Evolutionary conservation across 2,113 vertebrate species (phyloP).

Genomic region (Himantopus leucocephalus): DNA sequence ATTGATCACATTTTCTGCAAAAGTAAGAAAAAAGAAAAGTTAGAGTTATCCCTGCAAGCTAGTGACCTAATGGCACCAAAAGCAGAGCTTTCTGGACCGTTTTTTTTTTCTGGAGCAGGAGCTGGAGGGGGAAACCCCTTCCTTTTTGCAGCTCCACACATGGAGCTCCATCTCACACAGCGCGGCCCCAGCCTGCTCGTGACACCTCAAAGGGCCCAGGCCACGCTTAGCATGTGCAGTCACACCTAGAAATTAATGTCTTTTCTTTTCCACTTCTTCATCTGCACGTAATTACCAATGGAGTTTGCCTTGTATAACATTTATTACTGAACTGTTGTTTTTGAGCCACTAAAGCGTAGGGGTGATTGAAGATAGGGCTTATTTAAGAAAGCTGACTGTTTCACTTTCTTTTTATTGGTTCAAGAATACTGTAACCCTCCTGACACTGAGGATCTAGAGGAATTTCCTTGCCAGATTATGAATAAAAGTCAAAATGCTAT

Average conservation of each 20-base stretch:
- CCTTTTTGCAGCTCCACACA: background rate
- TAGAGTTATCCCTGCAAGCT: background rate
- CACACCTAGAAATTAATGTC: background rate
- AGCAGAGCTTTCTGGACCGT: background rate
- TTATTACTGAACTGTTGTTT: background rate
- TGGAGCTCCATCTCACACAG: background rate
- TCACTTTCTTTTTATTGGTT: background rate
- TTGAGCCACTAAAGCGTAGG: background rate
- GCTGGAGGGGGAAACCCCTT: background rate
- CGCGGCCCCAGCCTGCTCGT: accelerated
- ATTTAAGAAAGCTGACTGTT: background rate
- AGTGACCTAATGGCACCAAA: background rate
- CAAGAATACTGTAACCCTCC: background rate
- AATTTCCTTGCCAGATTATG: background rate
- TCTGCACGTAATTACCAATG: background rate
- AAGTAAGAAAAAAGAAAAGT: background rate
- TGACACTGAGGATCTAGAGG: background rate
- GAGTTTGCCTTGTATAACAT: background rate
- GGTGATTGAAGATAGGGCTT: background rate
- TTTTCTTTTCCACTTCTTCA: background rate
- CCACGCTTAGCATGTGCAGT: background rate
- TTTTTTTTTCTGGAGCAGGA: background rate
- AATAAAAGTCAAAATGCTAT: background rate
- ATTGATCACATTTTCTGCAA: constrained; percentile 88
- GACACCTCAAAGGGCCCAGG: background rate